phyloP scores from a whole-genome alignment of 2,797 vertebrate genomes.

The Xenops minutus region DNA sequence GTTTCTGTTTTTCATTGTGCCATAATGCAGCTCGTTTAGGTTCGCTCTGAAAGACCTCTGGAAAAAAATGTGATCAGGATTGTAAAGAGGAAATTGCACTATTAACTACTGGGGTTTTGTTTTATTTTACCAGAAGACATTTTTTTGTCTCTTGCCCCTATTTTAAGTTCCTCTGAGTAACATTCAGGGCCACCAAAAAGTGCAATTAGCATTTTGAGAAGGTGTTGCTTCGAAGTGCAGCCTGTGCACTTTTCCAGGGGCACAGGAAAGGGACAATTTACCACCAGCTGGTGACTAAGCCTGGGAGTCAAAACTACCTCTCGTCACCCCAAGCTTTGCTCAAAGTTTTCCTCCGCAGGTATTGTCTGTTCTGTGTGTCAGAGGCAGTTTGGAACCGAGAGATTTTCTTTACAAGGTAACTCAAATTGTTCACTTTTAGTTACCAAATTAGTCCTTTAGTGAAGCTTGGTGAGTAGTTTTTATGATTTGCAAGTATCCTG shows the following conservation, averaged over 20 bases:
- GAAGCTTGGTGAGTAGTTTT: not conserved
- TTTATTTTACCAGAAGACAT: not conserved
- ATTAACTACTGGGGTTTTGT: not conserved
- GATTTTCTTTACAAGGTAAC: not conserved
- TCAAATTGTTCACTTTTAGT: not conserved
- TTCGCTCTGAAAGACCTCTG: not conserved
- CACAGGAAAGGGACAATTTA: constrained; percentile 63
- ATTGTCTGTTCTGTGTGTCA: not conserved
- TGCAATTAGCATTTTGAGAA: constrained; percentile 71
- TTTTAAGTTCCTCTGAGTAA: constrained; percentile 60
- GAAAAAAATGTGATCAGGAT: not conserved
- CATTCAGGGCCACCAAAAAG: constrained; percentile 68
- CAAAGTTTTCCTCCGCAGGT: not conserved
- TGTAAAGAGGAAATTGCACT: not conserved
- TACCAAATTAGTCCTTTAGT: not conserved
- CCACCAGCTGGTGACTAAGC: constrained; percentile 37
- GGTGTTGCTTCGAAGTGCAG: constrained; percentile 68
- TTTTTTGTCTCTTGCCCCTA: not conserved
- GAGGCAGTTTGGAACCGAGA: not conserved
- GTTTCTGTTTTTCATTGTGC: not conserved
- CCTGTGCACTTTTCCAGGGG: constrained; percentile 23
- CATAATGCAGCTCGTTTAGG: not conserved
- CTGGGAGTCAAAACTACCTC: constrained; percentile 35
- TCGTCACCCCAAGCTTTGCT: not conserved
- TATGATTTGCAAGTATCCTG: not conserved